Base-by-base conservation (phyloP, 2,113 vertebrate genomes). In the Egretta garzetta region DNA sequence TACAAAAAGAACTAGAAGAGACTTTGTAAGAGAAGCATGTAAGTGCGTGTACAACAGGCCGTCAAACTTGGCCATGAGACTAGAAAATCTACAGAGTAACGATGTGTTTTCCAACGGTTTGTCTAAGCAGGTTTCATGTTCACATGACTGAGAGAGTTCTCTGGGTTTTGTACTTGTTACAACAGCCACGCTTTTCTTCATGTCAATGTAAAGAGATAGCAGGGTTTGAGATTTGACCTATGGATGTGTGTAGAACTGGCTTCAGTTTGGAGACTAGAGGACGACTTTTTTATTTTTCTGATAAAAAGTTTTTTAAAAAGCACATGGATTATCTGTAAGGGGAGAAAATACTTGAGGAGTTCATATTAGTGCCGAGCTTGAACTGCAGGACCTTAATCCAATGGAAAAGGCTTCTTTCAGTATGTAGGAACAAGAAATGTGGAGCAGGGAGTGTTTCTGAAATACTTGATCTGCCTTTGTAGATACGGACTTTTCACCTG, bases 111-210 rank as follows among this genome's bases (percentile, higher is more conserved):
- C 39, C 49, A 83, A 3, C 67, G 64, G n/a, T 59, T 58, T 2
- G 6, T 60, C 66, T 64, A 30, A 91, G 87, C 64, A 73, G 32
- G 43, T 30, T 19, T 89, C 10, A 4, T 3, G 1, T 16, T 96
- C 27, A 20, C 0, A 0, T 68, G 58, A 23, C 12, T 28, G 71
- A 28, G n/a, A 66, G 28, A 62, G 30, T 83, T 80, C n/a, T 60
- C 55, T 12, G 45, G 24, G 49, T 14, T 95, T 82, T 55, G 27
- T 63, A 17, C 28, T 76, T 55, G 3, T 47, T 70, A n/a, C 1
- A 2, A 4, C 53, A 83, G 67, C 21, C 37, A 5, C 0, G 0
- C 32, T 82, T 76, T 56, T 76, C 70, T 66, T 91, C n/a, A 1
- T 30, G 24, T 68, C 21, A 5, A 0, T 5, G 3, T 50, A 14